Percentiles rank a stretch among this genome's conserved stretches.
These are phyloP conservation scores for Polymixis flavicincta DNA, from an alignment of 2,888 invertebrate genomes.

Conservation along the genomic window DNA sequence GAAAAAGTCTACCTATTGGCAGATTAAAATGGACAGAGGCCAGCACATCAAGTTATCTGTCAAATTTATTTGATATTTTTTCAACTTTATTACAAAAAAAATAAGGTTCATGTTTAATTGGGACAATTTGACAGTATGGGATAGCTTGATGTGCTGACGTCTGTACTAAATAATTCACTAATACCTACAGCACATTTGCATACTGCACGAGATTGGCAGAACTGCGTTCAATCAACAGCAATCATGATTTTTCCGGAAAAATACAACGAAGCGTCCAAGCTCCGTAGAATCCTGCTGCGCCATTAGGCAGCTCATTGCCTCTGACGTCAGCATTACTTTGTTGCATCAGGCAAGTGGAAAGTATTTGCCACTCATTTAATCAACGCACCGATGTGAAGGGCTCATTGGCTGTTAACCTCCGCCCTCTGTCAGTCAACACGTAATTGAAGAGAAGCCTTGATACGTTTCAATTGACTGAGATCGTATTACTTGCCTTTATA, in stretches of 20 bases:
- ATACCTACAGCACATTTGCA: background rate
- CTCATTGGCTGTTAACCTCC: conserved; percentile 86
- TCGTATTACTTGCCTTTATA: conserved; percentile 79
- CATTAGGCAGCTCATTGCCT: conserved; percentile 31
- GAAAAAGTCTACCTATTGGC: background rate
- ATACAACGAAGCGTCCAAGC: background rate
- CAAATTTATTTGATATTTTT: too few species aligned
- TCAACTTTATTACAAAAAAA: too few species aligned
- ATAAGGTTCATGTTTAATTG: too few species aligned
- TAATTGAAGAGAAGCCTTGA: conserved; percentile 85
- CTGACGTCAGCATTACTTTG: conserved; percentile 50
- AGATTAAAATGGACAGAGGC: background rate
- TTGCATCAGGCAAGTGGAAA: conserved; percentile 62
- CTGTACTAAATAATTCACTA: background rate
- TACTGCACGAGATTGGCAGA: background rate
- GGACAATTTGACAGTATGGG: too few species aligned
- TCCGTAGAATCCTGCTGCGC: conserved; percentile 23
- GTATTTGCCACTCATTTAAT: conserved; percentile 73
- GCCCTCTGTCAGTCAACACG: conserved; percentile 81
- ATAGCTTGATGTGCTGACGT: background rate
- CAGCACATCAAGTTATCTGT: too few species aligned
- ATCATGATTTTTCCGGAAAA: background rate
- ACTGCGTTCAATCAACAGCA: background rate
- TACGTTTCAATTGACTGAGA: conserved; percentile 84
- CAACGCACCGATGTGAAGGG: conserved; percentile 78